Evolutionary conservation across 1,140 invertebrate species (phyloP), one percentile per base, ranked within the genome.

Genomic region (Acromyrmex echinatior): DNA sequence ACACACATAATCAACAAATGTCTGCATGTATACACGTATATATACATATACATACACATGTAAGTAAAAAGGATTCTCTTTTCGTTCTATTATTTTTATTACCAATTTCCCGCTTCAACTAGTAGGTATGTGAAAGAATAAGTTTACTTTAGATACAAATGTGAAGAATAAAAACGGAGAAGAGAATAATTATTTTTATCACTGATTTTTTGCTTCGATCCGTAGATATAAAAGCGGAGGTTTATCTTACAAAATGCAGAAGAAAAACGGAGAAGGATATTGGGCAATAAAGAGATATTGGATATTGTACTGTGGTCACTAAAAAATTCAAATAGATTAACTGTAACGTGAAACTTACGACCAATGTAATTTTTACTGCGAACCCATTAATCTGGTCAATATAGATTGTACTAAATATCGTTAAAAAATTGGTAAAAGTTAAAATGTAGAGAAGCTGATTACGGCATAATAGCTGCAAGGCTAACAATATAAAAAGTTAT

Each of bases 271-370:
- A 25, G 31, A 62, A 77, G n/a, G n/a, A 60, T 79, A 31, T 74
- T 79, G 35, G 53, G n/a, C 28, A 79, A 79, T 78, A 78, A 49
- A 78, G 60, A 51, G 39, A 78, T 78, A 63, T 62, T 78, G 45
- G 60, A 79, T 65, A 79, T 65, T 49, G 60, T 78, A 63, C 16
- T 31, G 21, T 25, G 16, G 21, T 49, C 21, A 16, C 21, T 63
- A 78, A 63, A 78, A 78, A 78, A 10, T 78, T 49, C 4, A 14
- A 78, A 45, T 62, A 62, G 39, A 78, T 78, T 63, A 63, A 63
- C 39, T 28, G 31, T 51, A 21, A 65, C 12, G 62, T 12, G 25
- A 65, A 31, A 49, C 16, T 63, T 49, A 65, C 31, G 53, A 60
- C 5, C 31, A 12, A 28, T 31, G 25, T 39, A 65, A 65, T n/a